Conservation (phyloP, 2,888 invertebrate species). For the Coelinius sp. region DNA sequence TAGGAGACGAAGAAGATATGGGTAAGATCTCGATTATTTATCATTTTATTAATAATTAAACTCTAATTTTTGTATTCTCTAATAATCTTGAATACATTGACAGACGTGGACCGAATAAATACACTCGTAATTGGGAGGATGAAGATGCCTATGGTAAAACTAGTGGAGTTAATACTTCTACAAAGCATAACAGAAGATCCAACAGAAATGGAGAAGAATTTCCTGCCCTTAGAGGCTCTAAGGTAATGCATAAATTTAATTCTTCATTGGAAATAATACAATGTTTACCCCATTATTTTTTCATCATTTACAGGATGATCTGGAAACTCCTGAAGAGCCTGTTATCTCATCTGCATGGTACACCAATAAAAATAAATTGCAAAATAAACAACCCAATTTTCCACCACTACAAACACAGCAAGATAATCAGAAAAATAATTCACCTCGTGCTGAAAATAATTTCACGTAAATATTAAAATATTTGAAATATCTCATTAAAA, state of each 20-base stretch:
- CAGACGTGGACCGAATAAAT: constrained; percentile 92
- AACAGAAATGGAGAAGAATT: constrained; percentile 73
- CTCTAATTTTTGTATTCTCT: not conserved
- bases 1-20: constrained; percentile 87
- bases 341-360: constrained; percentile 69
- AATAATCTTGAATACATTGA: constrained; percentile 37
- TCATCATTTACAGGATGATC: constrained; percentile 52
- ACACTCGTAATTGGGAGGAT: constrained; percentile 93
- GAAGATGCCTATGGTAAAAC: constrained; percentile 87
- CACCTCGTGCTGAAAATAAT: constrained; percentile 47
- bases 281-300: constrained; percentile 21
- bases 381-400: constrained; percentile 62
- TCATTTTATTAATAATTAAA: not conserved
- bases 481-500: too few species aligned
- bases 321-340: constrained; percentile 61
- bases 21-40: constrained; percentile 72
- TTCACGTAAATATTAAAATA: too few species aligned
- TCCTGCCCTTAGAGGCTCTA: constrained; percentile 71
- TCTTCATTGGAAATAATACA: too few species aligned
- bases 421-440: constrained; percentile 59
- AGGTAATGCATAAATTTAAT: too few species aligned
- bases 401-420: constrained; percentile 64
- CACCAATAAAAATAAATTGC: constrained; percentile 66
- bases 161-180: constrained; percentile 56
- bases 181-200: constrained; percentile 62